Percentiles rank a stretch among this genome's conserved stretches.
These are phyloP conservation scores for Chelon labrosus DNA, from an alignment of 2,797 vertebrate species.

Conservation along the genomic window DNA sequence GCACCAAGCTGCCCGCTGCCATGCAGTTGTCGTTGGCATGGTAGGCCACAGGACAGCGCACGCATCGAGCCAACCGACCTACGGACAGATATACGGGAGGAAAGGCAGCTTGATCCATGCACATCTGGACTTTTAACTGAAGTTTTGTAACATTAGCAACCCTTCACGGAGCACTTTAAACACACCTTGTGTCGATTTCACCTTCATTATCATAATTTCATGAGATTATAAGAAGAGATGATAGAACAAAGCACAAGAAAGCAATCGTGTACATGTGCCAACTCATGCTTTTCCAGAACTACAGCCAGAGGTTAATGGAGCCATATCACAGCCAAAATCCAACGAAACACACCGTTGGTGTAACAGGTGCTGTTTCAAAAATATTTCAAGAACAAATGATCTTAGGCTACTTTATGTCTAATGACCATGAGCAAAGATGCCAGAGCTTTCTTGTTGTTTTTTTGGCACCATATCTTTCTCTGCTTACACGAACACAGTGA, in stretches of 20 bases:
- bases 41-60: constrained; percentile 97
- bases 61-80: constrained; percentile 97
- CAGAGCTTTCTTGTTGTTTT: neutral
- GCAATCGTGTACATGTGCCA: neutral
- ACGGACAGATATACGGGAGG: neutral
- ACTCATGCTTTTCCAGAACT: neutral
- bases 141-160: neutral
- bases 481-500: constrained; percentile 7
- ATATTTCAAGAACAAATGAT: neutral
- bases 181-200: neutral
- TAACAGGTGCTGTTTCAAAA: neutral
- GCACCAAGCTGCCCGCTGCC: constrained; percentile 93
- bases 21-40: constrained; percentile 98
- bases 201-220: neutral
- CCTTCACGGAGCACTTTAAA: neutral
- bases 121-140: neutral
- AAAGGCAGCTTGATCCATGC: neutral
- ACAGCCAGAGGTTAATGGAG: constrained; percentile 4
- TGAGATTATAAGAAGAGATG: neutral
- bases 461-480: neutral
- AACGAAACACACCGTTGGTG: neutral
- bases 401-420: neutral
- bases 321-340: constrained; percentile 1
- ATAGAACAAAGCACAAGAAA: neutral
- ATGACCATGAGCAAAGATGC: neutral